Base-by-base conservation (phyloP, 2,797 vertebrate genomes). In the Micropoecilia bifurca region DNA sequence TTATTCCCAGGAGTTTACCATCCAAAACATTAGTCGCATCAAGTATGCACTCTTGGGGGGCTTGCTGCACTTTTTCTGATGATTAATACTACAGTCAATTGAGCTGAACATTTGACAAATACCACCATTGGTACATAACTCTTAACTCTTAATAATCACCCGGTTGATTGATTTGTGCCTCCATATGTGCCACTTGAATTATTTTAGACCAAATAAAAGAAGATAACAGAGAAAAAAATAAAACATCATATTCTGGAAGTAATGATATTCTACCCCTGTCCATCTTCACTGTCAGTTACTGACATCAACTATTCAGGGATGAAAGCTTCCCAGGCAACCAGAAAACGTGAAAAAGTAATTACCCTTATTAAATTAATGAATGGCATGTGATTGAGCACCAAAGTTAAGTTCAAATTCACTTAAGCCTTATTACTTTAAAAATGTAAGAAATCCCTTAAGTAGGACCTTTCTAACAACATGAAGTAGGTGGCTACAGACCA, bases 141-240 rank as follows among this genome's bases (percentile, higher is more conserved):
- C 94, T 93, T 88, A 91, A 88, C 85, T 93, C 94, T 93, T 94
- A 93, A 95, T 95, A 93, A 94, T 94, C 86, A 76, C 82, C 84
- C 79, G 5, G 30, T 77, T 93, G 91, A 93, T 92, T 90, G 90
- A 93, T 85, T 82, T 85, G 84, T 61, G 89, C 68, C 74, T 78
- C 83, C 71, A 55, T 22, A 89, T 84, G 85, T 93, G 81, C 78
- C 81, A 43, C 79, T 85, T 87, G 92, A 89, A 92, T 82, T 81
- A 81, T 90, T 87, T 71, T 80, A 87, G 78, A 79, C 87, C 80
- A 85, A 92, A 90, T 83, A 84, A 84, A 80, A 81, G 73, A 48
- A 76, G 77, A 86, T 50, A 45, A 33, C 6, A 1, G 8, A 3
- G 39, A 53, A 75, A 84, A 55, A 83, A 78, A 47, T 46, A 63